Evolutionary conservation across 2,797 vertebrate species (phyloP).

Genomic region (Peromyscus aztecus): DNA sequence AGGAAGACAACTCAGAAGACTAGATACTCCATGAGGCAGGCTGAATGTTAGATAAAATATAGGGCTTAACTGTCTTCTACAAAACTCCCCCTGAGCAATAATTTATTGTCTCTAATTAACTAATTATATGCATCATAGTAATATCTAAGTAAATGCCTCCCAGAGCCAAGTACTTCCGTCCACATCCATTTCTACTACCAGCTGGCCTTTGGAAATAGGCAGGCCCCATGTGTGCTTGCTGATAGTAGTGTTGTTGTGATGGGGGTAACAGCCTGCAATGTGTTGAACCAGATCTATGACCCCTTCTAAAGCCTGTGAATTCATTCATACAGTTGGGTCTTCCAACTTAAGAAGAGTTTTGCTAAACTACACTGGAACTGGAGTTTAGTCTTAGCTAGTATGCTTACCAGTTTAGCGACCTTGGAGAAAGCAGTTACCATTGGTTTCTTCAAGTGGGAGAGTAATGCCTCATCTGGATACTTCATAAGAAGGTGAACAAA

Average conservation of each 20-base stretch:
- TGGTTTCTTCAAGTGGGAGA: background rate
- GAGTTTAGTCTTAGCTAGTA: background rate
- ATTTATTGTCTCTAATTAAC: conserved; percentile 56
- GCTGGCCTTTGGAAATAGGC: background rate
- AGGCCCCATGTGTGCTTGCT: background rate
- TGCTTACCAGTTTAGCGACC: background rate
- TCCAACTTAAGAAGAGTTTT: background rate
- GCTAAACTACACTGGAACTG: background rate
- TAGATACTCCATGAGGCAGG: background rate
- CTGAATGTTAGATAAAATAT: conserved; percentile 41
- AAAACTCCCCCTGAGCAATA: conserved; percentile 22
- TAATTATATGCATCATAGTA: background rate
- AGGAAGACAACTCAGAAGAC: conserved; percentile 58
- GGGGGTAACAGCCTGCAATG: background rate
- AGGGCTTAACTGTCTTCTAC: conserved; percentile 8
- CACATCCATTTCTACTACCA: background rate
- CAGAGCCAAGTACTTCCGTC: background rate
- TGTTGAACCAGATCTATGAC: background rate
- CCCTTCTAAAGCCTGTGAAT: background rate
- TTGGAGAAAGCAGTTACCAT: background rate
- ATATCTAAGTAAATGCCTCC: background rate
- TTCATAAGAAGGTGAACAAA: background rate
- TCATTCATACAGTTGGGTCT: background rate
- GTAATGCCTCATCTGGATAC: background rate
- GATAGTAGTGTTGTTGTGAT: background rate